A percentile compares a stretch with the other conserved stretches of the same genome.
phyloP scores from a whole-genome alignment of 2,797 vertebrate genomes.

The Siniperca scherzeri region DNA sequence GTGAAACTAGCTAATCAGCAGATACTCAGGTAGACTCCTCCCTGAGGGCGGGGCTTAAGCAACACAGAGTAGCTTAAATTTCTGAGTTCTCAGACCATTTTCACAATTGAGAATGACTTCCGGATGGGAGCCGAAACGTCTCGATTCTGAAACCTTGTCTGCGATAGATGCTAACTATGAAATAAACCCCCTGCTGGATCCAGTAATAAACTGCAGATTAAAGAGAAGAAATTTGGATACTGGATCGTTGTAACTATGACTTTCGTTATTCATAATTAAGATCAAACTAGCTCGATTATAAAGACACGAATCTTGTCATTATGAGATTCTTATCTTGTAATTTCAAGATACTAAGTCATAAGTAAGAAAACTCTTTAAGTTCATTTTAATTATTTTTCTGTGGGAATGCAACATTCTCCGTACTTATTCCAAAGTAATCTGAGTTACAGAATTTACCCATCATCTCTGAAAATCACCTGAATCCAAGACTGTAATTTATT shows the following conservation, averaged over 20 bases:
- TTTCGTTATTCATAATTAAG: not conserved
- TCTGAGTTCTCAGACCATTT: too few relatives aligned
- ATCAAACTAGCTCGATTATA: not conserved
- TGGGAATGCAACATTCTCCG: not conserved
- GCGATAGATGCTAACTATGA: not conserved
- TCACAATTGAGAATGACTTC: too few relatives aligned
- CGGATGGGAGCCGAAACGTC: too few relatives aligned
- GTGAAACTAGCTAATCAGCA: too few relatives aligned
- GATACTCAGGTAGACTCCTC: too few relatives aligned
- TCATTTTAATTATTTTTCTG: not conserved
- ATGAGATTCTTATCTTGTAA: not conserved
- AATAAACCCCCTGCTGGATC: not conserved
- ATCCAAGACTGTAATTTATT: not conserved
- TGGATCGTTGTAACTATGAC: not conserved
- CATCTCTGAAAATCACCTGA: not conserved
- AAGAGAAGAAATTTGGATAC: not conserved
- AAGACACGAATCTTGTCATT: not conserved
- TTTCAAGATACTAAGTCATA: not conserved
- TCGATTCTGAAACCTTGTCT: too few relatives aligned
- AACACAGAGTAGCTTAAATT: too few relatives aligned
- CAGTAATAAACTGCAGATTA: not conserved
- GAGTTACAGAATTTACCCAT: not conserved
- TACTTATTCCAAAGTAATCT: not conserved
- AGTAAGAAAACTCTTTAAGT: not conserved
- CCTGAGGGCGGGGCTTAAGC: too few relatives aligned